Evolutionary conservation across 2,888 invertebrate species (phyloP).

Genomic region (Acrocyrtus sp.): DNA sequence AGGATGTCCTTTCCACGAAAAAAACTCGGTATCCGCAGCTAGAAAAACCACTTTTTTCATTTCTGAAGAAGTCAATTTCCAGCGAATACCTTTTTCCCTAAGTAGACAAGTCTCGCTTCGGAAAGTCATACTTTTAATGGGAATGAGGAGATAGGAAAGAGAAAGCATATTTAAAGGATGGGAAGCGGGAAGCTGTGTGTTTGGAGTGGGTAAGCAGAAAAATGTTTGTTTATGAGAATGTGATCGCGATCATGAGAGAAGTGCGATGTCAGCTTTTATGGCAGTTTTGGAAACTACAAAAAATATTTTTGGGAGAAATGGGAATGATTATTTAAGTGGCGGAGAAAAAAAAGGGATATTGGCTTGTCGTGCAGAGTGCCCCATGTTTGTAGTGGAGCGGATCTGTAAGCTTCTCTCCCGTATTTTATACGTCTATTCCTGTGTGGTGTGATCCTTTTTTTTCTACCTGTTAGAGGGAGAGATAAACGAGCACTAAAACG

Average conservation of each 20-base stretch:
- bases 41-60: no score
- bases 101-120: no score
- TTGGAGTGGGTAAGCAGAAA: background rate
- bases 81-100: background rate
- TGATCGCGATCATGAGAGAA: conserved; percentile 22
- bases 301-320: conserved; percentile 30
- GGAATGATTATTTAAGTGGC: conserved; percentile 47
- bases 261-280: conserved; percentile 41
- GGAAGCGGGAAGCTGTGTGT: no score
- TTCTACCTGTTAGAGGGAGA: background rate
- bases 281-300: conserved; percentile 12
- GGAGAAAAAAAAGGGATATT: no score
- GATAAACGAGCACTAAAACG: background rate
- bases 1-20: no score
- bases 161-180: no score
- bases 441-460: no score
- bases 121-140: conserved; percentile 33
- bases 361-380: no score
- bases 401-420: no score
- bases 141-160: background rate
- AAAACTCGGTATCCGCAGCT: no score
- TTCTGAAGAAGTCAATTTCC: conserved; percentile 12
- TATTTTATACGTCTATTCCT: no score
- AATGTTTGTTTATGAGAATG: background rate
- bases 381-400: no score